Evolutionary conservation across 1,140 invertebrate genomes (phyloP), one percentile per base, ranked within the genome.

Genomic region (Aculops lycopersici): DNA sequence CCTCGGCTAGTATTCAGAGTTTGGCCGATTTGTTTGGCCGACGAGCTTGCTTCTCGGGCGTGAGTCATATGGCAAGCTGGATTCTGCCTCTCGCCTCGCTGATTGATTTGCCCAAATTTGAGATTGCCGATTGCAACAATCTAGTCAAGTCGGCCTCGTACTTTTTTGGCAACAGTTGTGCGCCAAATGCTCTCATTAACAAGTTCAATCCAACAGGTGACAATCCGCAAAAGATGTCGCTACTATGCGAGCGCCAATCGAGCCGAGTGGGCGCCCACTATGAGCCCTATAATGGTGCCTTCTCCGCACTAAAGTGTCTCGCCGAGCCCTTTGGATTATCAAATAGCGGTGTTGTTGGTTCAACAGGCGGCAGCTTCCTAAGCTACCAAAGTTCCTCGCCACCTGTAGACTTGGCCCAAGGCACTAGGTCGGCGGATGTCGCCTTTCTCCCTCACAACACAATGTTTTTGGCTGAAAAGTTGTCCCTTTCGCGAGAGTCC

Each of bases 121-220:
- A 50, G 8, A 40, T 51, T 12, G 45, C 35, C n/a, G 48, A 62
- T 53, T 95, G 86, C 51, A 94, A 95, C 50, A 90, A 92, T 59
- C 75, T 90, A 53, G 77, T 94, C 0, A 86, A 92, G 57, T 76
- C 78, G 3, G 73, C 80, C 0, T 74, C 75, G 8, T 67, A 72
- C 44, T 92, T 69, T 53, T 94, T 94, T 55, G 72, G 74, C 3
- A 65, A 68, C 38, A 84, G 81, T 38, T 95, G 86, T 61, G 78
- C 84, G 16, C 75, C 83, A 0, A 86, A 88, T 55, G 77, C 80
- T 1, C 57, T 94, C 13, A 68, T 72, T 21, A 72, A 84, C 51
- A 75, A 79, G 56, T 81, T 86, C 52, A 95, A 94, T 65, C 83
- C 83, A 19, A 73, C 86, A 51, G 83, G 73, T 44, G 72, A 74